Base-by-base conservation (phyloP, 2,797 vertebrate species). In the Chelonia mydas region DNA sequence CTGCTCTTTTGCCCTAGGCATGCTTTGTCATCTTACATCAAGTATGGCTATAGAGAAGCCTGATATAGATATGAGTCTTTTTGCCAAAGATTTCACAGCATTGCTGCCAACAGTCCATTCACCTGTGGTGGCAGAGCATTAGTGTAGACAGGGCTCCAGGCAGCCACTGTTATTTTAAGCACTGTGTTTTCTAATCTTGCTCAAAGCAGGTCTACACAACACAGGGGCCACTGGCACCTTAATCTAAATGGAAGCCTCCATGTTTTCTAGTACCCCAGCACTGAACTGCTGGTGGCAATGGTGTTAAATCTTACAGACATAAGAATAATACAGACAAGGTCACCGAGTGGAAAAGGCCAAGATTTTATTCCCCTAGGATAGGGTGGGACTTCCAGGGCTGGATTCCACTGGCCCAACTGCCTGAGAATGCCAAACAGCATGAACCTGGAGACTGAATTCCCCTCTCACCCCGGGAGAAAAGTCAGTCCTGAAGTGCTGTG, bases 401-500 rank as follows among this genome's bases (percentile, higher is more conserved):
- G 83, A 86, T 74, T 79, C 84, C 15, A 1, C n/a, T 45, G 89
- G 57, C 0, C 1, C 33, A 1, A 25, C 25, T 49, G 31, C 28
- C 41, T 23, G 15, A 55, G 1, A 27, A 33, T 31, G 0, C 0
- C 53, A 54, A 72, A 3, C 10, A 37, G 41, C 12, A 57, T 82
- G 92, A 84, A 92, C 91, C 57, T 51, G 41, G 50, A 84, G 47
- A 87, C 72, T 0, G 55, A 51, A 50, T 74, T 80, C 25, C 55
- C 87, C 93, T 92, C 90, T 93, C 86, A 88, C 81, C 78, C 81
- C 11, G 78, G 54, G 74, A 87, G 45, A 81, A 91, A 91, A 88
- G 87, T 83, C 79, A 79, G 82, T 94, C 65, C 54, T 31, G 27
- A 49, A 28, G 74, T 13, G 15, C 27, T 16, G 50, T 88, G 91